Evolutionary conservation across 1,140 invertebrate genomes (phyloP).

Genomic region (Zaprionus camerounensis): DNA sequence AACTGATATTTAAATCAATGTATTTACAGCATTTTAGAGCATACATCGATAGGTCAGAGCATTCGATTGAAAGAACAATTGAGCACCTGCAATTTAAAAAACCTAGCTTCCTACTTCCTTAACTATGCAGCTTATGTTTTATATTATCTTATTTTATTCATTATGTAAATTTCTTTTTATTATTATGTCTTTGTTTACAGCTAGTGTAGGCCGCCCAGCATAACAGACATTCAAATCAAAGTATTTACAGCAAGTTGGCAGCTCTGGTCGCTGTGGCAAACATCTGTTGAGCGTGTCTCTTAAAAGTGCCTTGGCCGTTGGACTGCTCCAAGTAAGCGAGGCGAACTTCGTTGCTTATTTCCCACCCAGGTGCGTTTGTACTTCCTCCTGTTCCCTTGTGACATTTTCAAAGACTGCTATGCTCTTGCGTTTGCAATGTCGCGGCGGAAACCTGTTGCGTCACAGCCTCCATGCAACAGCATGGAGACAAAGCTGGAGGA

Average conservation of each 20-base stretch:
- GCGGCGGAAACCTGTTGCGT: conserved; percentile 46
- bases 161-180: too few species aligned
- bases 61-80: too few species aligned
- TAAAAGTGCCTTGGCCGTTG: neutral
- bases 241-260: neutral
- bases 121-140: too few species aligned
- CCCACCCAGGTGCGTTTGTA: neutral
- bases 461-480: conserved; percentile 38
- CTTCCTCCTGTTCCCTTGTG: neutral
- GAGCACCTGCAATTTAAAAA: too few species aligned
- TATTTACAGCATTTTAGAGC: too few species aligned
- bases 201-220: too few species aligned
- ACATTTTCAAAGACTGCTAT: neutral
- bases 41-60: too few species aligned
- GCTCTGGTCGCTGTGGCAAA: neutral
- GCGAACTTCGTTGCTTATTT: neutral
- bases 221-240: neutral
- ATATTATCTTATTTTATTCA: too few species aligned
- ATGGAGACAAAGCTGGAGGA: conserved; percentile 37
- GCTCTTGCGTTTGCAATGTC: neutral
- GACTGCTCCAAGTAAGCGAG: neutral
- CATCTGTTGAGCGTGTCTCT: conserved; percentile 3
- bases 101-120: too few species aligned
- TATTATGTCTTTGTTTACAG: too few species aligned
- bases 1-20: too few species aligned